These are phyloP conservation scores for Intellagama lesueurii DNA, from an alignment of 2,797 vertebrate genomes.

Conservation along the genomic window DNA sequence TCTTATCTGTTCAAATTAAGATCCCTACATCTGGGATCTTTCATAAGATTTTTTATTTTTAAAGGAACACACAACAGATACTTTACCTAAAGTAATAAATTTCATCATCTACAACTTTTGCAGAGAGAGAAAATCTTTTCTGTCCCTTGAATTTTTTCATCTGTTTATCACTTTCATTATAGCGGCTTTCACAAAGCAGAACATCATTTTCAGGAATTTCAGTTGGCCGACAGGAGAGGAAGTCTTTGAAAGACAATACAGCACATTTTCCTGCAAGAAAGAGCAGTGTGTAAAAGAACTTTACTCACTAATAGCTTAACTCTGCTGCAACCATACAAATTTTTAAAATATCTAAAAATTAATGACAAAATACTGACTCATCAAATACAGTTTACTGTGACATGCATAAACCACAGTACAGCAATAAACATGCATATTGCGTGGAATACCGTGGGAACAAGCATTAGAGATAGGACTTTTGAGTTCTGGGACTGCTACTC, in stretches of 20 bases:
- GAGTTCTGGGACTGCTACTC: no score
- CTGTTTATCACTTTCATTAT: conserved; percentile 94
- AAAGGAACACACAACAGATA: conserved; percentile 8
- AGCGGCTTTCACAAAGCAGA: conserved; percentile 96
- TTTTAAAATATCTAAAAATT: background rate
- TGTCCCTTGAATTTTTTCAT: conserved; percentile 99
- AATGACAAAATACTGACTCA: background rate
- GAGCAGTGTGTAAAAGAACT: conserved; percentile 59
- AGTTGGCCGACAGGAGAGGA: conserved; percentile 93
- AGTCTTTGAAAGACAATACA: conserved; percentile 96
- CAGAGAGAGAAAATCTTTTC: conserved; percentile 96
- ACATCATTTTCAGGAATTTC: conserved; percentile 91
- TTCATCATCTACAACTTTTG: conserved; percentile 98
- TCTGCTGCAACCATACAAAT: background rate
- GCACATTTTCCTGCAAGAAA: conserved; percentile 89
- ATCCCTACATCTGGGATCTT: background rate
- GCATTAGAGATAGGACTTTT: background rate
- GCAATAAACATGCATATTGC: background rate
- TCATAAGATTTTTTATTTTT: background rate
- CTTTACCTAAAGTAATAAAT: conserved; percentile 96
- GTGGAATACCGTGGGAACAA: background rate
- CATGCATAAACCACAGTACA: background rate
- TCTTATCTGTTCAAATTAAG: background rate
- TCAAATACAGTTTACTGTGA: background rate
- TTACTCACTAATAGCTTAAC: background rate